A percentile compares a stretch with the other conserved stretches of the same genome.
Conservation (phyloP, 2,113 vertebrate genomes). For the Chloebia gouldiae region DNA sequence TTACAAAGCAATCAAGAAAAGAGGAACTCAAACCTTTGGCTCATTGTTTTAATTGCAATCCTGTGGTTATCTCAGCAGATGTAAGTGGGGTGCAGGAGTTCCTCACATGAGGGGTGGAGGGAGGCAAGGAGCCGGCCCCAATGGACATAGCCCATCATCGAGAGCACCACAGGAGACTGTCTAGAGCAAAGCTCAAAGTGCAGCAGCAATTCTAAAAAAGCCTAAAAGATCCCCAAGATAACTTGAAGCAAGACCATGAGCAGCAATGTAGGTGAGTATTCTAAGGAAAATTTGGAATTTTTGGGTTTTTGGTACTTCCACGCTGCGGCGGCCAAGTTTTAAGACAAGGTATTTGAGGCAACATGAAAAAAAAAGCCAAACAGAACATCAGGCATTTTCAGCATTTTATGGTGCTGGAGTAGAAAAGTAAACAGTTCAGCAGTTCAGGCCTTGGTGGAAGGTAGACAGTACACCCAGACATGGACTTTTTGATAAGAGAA, state of each 20-base stretch:
- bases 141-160: neutral
- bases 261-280: conserved; percentile 39
- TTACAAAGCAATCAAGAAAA: neutral
- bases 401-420: neutral
- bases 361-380: neutral
- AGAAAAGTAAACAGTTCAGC: neutral
- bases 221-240: neutral
- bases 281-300: neutral
- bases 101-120: conserved; percentile 5
- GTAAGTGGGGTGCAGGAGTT: neutral
- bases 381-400: neutral
- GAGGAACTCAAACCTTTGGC: neutral
- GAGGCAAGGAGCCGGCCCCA: neutral
- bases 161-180: conserved; percentile 4
- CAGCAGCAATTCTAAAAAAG: neutral
- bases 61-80: neutral
- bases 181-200: conserved; percentile 1
- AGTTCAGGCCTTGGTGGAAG: neutral
- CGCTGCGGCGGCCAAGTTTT: neutral
- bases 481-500: neutral
- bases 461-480: neutral
- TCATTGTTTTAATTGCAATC: neutral
- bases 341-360: neutral
- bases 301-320: neutral
- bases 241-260: conserved; percentile 46